These are phyloP conservation scores for Rhopalosiphum maidis DNA, from an alignment of 1,140 invertebrate species.

Conservation along the genomic window DNA sequence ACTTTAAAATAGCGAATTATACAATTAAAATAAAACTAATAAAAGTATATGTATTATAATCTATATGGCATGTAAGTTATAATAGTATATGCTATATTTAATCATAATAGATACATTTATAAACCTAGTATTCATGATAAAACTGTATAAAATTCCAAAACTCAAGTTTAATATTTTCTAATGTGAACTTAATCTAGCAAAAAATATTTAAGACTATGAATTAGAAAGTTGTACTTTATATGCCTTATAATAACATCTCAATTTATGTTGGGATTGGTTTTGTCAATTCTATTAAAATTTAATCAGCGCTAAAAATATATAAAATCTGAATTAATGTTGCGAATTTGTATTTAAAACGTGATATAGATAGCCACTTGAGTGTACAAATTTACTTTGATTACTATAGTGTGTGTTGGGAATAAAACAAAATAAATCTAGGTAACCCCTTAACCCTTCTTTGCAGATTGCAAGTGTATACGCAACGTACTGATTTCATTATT, in stretches of 20 bases:
- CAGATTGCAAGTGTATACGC: neutral
- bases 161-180: neutral
- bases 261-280: neutral
- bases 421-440: neutral
- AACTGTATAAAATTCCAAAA: neutral
- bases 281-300: neutral
- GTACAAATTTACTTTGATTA: neutral
- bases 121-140: neutral
- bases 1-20: neutral
- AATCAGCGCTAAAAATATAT: neutral
- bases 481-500: neutral
- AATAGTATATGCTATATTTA: too few relatives aligned
- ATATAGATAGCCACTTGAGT: too few relatives aligned
- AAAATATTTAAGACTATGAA: neutral
- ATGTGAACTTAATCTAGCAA: neutral
- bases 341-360: too few relatives aligned
- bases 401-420: neutral
- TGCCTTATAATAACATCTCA: neutral
- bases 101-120: neutral
- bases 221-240: neutral
- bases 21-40: too few relatives aligned
- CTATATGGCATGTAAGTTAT: too few relatives aligned
- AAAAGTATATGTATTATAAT: too few relatives aligned
- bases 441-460: neutral
- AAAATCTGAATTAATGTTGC: neutral